Conservation (phyloP, 1,140 invertebrate genomes). For the Linepithema humile region DNA sequence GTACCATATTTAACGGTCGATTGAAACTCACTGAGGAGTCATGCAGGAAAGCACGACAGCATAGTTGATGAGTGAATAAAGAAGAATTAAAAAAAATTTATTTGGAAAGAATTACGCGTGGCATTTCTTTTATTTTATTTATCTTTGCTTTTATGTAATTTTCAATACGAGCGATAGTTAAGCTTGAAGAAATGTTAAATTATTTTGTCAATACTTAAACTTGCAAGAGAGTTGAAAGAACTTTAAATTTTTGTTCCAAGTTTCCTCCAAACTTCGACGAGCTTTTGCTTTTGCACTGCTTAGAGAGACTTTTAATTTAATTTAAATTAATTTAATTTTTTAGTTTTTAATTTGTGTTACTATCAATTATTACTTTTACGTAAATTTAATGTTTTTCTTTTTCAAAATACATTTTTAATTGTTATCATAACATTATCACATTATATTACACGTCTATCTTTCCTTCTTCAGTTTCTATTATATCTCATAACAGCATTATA, state of each 20-base stretch:
- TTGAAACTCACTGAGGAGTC: constrained; percentile 31
- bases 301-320: not conserved
- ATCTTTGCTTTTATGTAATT: not conserved
- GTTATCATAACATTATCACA: not conserved
- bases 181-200: not conserved
- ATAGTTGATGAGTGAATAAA: not conserved
- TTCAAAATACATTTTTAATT: not conserved
- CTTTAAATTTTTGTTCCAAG: not conserved
- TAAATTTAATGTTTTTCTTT: not conserved
- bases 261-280: not conserved
- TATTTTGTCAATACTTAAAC: not conserved
- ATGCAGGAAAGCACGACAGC: not conserved
- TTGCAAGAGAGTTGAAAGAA: not conserved
- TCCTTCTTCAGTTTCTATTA: not conserved
- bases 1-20: not conserved
- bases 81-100: not conserved
- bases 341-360: constrained; percentile 4
- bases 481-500: not conserved
- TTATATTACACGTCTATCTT: not conserved
- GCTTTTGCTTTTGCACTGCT: constrained; percentile 12
- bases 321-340: not conserved
- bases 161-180: not conserved
- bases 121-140: not conserved
- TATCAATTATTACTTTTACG: not conserved
- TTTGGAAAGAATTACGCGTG: not conserved